A percentile compares a stretch with the other conserved stretches of the same genome.
These are phyloP conservation scores for Diploptera punctata DNA, from an alignment of 2,888 invertebrate genomes.

Conservation along the genomic window DNA sequence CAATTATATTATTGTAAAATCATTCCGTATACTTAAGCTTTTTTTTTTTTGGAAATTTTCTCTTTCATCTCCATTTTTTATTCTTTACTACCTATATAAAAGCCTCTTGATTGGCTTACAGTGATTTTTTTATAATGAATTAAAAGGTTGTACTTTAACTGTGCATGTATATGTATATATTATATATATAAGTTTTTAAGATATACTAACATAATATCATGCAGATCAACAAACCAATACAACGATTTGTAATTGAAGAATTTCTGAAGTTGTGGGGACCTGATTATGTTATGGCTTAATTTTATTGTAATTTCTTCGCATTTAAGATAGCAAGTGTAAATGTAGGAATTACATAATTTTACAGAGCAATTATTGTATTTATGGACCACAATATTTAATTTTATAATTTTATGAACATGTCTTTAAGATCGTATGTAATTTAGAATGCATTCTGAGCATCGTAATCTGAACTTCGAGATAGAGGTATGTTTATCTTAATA, in stretches of 20 bases:
- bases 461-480: too few species aligned
- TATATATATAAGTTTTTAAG: slow-evolving; percentile 10
- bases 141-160: slow-evolving; percentile 3
- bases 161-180: slow-evolving; percentile 20
- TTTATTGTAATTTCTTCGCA: too few species aligned
- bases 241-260: not conserved
- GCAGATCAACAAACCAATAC: slow-evolving; percentile 19
- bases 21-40: not conserved
- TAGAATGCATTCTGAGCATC: too few species aligned
- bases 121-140: slow-evolving; percentile 6
- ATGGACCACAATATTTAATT: too few species aligned
- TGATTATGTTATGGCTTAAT: slow-evolving; percentile 25
- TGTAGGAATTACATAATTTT: not conserved
- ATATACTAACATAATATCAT: slow-evolving; percentile 1
- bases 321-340: not conserved
- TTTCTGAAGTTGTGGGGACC: slow-evolving; percentile 1
- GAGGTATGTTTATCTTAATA: too few species aligned
- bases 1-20: not conserved
- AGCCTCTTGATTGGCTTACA: not conserved
- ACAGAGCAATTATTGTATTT: too few species aligned
- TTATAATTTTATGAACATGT: too few species aligned
- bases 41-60: not conserved
- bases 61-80: not conserved
- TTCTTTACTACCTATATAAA: too few species aligned
- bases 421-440: too few species aligned